A percentile compares a stretch with the other conserved stretches of the same genome.
phyloP scores from a whole-genome alignment of 2,113 vertebrate species.

The Empidonax traillii region DNA sequence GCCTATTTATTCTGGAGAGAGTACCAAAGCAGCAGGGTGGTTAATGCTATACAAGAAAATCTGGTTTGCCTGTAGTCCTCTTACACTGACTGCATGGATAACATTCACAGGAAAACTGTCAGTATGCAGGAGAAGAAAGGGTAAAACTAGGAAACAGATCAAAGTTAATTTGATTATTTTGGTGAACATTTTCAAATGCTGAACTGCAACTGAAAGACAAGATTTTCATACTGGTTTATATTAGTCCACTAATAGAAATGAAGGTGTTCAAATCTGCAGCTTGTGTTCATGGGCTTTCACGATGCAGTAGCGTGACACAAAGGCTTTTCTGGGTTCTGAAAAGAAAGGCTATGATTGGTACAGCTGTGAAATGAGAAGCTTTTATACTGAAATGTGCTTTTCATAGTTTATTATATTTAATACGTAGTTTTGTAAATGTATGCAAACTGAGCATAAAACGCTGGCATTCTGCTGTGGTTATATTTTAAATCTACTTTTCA shows the following conservation, averaged over 20 bases:
- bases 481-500: not conserved
- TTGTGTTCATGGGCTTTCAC: not conserved
- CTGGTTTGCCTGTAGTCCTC: not conserved
- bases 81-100: not conserved
- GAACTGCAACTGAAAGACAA: not conserved
- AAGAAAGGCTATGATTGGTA: not conserved
- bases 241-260: not conserved
- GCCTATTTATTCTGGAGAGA: not conserved
- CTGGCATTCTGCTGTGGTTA: not conserved
- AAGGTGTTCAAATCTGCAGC: not conserved
- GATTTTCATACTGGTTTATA: not conserved
- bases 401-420: not conserved
- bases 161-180: not conserved
- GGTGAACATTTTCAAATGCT: not conserved
- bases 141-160: not conserved
- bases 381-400: not conserved
- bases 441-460: not conserved
- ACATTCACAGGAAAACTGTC: not conserved
- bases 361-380: not conserved
- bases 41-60: not conserved
- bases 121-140: not conserved
- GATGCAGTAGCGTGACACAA: not conserved
- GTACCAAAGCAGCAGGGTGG: not conserved
- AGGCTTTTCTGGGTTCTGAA: not conserved
- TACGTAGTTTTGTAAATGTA: not conserved